Percentiles rank a stretch among this genome's conserved stretches.
These are phyloP conservation scores for Podarcis raffonei DNA, from an alignment of 2,113 vertebrate species.

Conservation along the genomic window DNA sequence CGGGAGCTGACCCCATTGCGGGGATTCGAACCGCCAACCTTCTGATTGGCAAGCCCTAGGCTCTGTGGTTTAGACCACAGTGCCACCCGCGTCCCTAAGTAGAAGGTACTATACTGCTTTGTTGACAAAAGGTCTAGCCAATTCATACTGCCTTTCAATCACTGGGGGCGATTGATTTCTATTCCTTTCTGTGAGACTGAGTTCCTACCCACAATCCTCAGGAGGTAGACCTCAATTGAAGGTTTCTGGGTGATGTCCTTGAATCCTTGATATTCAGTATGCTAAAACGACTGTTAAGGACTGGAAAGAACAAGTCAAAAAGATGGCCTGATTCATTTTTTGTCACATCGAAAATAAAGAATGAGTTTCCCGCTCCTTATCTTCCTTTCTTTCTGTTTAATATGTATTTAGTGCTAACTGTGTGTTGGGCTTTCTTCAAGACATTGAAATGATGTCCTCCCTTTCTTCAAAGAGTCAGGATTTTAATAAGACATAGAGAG, in stretches of 20 bases:
- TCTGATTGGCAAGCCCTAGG: too few relatives aligned
- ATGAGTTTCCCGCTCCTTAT: not conserved
- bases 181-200: not conserved
- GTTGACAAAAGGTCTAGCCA: not conserved
- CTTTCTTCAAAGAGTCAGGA: not conserved
- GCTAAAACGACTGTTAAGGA: not conserved
- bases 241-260: not conserved
- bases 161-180: not conserved
- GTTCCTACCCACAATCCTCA: not conserved
- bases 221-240: not conserved
- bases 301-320: not conserved
- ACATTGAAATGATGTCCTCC: too few relatives aligned
- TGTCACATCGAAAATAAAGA: not conserved
- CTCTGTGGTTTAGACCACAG: too few relatives aligned
- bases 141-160: not conserved
- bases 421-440: not conserved
- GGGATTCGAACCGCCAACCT: too few relatives aligned
- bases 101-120: not conserved
- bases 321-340: not conserved
- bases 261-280: not conserved
- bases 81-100: too few relatives aligned
- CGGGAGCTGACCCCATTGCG: too few relatives aligned
- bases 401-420: not conserved
- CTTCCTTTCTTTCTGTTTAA: not conserved
- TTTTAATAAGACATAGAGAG: not conserved